Evolutionary conservation across 2,888 invertebrate species (phyloP).

Genomic region (Coelogynopora nodosa): DNA sequence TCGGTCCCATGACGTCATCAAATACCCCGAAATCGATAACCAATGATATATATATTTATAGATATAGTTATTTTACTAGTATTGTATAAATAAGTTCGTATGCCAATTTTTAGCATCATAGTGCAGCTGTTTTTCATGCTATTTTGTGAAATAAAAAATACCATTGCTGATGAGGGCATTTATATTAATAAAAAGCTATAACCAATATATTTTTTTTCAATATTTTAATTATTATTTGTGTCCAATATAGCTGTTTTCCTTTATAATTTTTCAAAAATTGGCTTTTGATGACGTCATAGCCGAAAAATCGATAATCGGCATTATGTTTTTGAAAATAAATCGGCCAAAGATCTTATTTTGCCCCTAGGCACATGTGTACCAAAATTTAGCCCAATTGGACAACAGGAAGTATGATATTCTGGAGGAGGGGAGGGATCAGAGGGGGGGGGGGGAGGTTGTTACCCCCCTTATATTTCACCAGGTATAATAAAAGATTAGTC

Average conservation of each 20-base stretch:
- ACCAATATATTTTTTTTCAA: too few relatives aligned
- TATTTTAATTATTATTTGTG: not conserved
- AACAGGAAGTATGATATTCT: slow-evolving; percentile 7
- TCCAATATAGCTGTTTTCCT: not conserved
- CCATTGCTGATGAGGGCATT: not conserved
- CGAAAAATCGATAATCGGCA: not conserved
- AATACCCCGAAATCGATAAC: not conserved
- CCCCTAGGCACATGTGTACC: not conserved
- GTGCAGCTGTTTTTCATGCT: not conserved
- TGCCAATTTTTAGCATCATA: not conserved
- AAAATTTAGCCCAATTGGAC: slow-evolving; percentile 16
- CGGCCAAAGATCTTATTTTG: not conserved
- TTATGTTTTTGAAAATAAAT: not conserved
- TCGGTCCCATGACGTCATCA: not conserved
- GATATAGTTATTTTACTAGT: not conserved
- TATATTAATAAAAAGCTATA: not conserved
- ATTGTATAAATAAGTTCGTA: slow-evolving; percentile 1
- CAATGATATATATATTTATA: not conserved
- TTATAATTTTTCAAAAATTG: not conserved
- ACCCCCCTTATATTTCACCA: not conserved
- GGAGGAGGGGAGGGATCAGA: too few relatives aligned
- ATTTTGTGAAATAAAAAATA: too few relatives aligned
- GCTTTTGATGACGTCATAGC: slow-evolving; percentile 5
- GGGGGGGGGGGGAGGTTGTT: not conserved
- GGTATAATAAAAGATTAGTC: slow-evolving; percentile 9